phyloP scores from a whole-genome alignment of 1,140 invertebrate species.

The Pararge aegeria region DNA sequence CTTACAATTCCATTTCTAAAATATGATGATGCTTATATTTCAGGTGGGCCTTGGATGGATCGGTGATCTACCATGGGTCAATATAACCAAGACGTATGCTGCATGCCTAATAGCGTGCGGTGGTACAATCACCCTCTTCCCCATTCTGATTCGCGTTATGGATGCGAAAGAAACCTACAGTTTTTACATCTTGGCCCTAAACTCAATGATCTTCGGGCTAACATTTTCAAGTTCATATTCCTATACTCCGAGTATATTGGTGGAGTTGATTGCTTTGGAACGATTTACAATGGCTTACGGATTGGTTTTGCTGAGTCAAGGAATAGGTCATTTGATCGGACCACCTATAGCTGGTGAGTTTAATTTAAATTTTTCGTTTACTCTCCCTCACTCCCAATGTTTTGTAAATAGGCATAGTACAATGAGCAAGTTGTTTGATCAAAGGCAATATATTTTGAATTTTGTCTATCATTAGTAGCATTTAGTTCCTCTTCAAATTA shows the following conservation, averaged over 20 bases:
- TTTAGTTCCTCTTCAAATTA: no score
- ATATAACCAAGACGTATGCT: constrained; percentile 90
- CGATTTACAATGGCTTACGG: constrained; percentile 95
- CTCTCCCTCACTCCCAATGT: no score
- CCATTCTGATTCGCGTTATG: constrained; percentile 74
- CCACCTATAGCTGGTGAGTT: constrained; percentile 83
- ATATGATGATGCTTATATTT: constrained; percentile 21
- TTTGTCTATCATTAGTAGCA: no score
- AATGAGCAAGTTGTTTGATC: no score
- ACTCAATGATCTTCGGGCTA: constrained; percentile 87
- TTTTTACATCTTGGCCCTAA: constrained; percentile 81
- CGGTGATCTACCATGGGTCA: constrained; percentile 93
- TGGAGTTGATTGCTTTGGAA: constrained; percentile 86
- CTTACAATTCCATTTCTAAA: no score
- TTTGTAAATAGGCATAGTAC: no score
- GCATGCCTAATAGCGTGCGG: constrained; percentile 89
- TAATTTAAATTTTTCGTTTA: no score
- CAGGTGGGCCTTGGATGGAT: constrained; percentile 93
- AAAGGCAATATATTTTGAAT: no score
- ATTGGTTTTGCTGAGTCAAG: constrained; percentile 92
- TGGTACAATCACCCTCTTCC: constrained; percentile 85
- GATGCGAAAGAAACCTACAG: constrained; percentile 77
- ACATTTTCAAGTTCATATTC: constrained; percentile 93
- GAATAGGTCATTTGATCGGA: constrained; percentile 83
- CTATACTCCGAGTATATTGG: constrained; percentile 92